Conservation (phyloP, 2,113 vertebrate genomes). For the Ctenomys sociabilis region DNA sequence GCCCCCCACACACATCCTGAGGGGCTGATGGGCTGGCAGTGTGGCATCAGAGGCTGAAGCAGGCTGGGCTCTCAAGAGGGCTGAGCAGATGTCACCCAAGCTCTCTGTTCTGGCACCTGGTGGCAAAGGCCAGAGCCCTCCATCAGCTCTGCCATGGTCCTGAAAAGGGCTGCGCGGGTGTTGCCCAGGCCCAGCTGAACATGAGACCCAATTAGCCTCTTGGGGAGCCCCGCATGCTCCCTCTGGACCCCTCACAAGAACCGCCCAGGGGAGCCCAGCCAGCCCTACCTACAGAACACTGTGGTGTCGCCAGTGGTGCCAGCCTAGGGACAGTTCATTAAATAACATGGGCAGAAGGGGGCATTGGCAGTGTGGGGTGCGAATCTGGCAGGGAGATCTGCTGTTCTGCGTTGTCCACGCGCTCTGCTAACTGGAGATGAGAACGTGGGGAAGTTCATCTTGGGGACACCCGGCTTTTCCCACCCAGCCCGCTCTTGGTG, state of each 20-base stretch:
- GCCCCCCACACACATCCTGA: neutral
- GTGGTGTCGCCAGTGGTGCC: too few species aligned
- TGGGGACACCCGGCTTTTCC: fast-evolving
- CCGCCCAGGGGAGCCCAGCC: neutral
- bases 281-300: neutral
- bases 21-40: neutral
- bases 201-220: neutral
- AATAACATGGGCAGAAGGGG: neutral
- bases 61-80: neutral
- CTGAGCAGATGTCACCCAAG: neutral
- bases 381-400: neutral
- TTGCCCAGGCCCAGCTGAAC: neutral
- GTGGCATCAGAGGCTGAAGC: fast-evolving
- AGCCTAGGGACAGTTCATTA: too few species aligned
- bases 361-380: neutral
- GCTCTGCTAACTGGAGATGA: neutral
- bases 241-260: neutral
- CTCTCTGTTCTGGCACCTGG: neutral
- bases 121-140: neutral
- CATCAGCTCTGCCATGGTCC: neutral
- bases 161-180: neutral
- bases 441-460: neutral
- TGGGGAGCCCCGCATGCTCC: neutral
- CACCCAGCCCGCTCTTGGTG: neutral
- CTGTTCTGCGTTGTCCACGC: neutral